A percentile compares a stretch with the other conserved stretches of the same genome.
These are phyloP conservation scores for Syngnathus acus DNA, from an alignment of 2,797 vertebrate species.

Conservation along the genomic window DNA sequence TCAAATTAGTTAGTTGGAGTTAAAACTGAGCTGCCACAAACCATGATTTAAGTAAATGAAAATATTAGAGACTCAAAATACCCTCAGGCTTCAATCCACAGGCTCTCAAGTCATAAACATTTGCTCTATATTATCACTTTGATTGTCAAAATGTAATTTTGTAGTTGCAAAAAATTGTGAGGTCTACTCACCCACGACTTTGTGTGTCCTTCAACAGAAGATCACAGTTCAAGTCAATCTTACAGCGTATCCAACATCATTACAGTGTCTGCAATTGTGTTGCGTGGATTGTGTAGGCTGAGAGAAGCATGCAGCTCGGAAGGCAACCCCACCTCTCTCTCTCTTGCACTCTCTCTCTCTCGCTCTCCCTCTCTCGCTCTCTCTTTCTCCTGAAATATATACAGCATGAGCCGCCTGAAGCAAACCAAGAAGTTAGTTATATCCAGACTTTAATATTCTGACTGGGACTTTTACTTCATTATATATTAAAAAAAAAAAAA, in stretches of 20 bases:
- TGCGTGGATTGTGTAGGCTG: slow-evolving; percentile 51
- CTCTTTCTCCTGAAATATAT: slow-evolving; percentile 11
- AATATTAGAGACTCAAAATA: slow-evolving; percentile 56
- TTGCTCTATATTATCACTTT: too few relatives aligned
- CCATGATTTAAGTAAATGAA: slow-evolving; percentile 55
- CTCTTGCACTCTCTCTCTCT: slow-evolving; percentile 12
- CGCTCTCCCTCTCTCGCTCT: slow-evolving; percentile 25
- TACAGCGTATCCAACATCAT: slow-evolving; percentile 41
- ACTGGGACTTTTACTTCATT: not conserved
- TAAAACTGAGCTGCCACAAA: slow-evolving; percentile 23
- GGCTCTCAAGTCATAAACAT: too few relatives aligned
- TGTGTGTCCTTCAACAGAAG: slow-evolving; percentile 24
- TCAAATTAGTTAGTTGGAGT: slow-evolving; percentile 31
- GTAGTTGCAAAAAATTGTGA: slow-evolving; percentile 2
- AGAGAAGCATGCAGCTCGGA: slow-evolving; percentile 52
- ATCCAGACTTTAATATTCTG: not conserved
- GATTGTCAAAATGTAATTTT: not conserved
- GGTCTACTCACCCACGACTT: slow-evolving; percentile 45
- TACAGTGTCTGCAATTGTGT: slow-evolving; percentile 24
- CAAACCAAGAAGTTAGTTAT: not conserved
- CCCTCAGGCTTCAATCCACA: slow-evolving; percentile 23
- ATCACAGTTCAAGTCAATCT: slow-evolving; percentile 25
- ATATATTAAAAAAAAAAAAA: too few relatives aligned
- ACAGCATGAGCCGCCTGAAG: slow-evolving; percentile 41
- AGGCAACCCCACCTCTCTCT: slow-evolving; percentile 26